phyloP scores from a whole-genome alignment of 2,888 invertebrate genomes.

The Acrobasis repandana region DNA sequence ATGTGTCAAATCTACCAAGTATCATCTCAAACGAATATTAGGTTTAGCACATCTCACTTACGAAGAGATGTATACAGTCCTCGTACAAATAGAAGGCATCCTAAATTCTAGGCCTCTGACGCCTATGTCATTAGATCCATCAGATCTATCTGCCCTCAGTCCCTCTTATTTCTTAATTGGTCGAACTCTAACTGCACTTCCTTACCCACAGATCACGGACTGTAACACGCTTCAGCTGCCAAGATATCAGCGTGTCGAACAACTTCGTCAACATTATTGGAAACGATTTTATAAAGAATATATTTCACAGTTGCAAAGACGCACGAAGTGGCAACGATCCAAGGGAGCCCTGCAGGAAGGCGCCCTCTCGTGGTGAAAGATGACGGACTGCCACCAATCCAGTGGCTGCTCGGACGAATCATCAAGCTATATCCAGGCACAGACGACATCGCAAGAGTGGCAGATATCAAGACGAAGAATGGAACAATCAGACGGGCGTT shows the following conservation, averaged over 20 bases:
- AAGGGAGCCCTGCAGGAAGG: background rate
- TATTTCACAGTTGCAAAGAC: background rate
- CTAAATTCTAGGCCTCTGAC: constrained; percentile 38
- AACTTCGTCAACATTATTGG: constrained; percentile 25
- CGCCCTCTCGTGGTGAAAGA: background rate
- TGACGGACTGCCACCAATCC: too few species aligned
- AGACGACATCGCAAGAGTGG: too few species aligned
- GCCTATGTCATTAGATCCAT: constrained; percentile 33
- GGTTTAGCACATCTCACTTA: too few species aligned
- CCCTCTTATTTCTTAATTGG: constrained; percentile 44
- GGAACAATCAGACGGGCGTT: too few species aligned
- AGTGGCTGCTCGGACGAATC: too few species aligned
- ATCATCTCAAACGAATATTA: constrained; percentile 25
- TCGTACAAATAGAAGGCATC: constrained; percentile 31
- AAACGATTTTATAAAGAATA: background rate
- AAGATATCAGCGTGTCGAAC: constrained; percentile 20
- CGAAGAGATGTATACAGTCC: too few species aligned
- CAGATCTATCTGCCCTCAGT: constrained; percentile 36
- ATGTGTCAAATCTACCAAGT: constrained; percentile 20
- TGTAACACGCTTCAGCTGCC: constrained; percentile 12
- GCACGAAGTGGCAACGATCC: background rate
- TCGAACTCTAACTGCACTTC: constrained; percentile 26
- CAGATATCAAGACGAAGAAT: too few species aligned
- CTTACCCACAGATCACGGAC: too few species aligned
- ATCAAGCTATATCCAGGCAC: too few species aligned